Base-by-base conservation (phyloP, 2,113 vertebrate species). In the Hippocampus barbouri region DNA sequence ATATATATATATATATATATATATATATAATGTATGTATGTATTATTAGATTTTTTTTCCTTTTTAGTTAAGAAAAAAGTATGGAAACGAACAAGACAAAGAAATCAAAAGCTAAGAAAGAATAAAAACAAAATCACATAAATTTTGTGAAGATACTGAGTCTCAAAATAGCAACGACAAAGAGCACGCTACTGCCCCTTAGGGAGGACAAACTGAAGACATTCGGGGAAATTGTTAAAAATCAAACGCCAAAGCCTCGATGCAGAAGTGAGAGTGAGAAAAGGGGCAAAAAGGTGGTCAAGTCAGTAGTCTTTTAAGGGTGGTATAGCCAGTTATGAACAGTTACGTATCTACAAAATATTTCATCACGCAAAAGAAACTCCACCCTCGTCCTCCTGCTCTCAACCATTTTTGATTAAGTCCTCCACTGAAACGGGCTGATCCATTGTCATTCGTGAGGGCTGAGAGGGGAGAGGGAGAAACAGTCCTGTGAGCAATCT, bases 241-340 rank as follows among this genome's bases (percentile, higher is more conserved):
- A 81, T 75, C 40, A 80, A 92, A 67, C 66, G 86, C 86, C 86
- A 91, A 77, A 88, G 84, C 81, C 81, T 92, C 93, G 93, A 93
- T 94, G 93, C 88, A 93, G 91, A 91, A 92, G 92, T 93, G 80
- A 93, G 93, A 83, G 64, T 18, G 14, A 74, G 59, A 69, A 34
- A 51, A 25, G 91, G 25, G 27, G 43, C 54, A 85, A 93, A 91
- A 88, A 92, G 92, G 88, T 94, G 68, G 83, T 96, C 94, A 95
- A 97, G 95, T 99, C 97, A 99, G 97, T 98, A 98, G 97, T 98
- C 94, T 97, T 86, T 87, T 79, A 85, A 69, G 93, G 95, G 93
- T 94, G 92, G 91, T 92, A 94, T 94, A 94, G 96, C 95, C 94
- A 96, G 94, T 95, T 95, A 94, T 94, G 93, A 94, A 66, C 94